These are phyloP conservation scores for Uromys caudimaculatus DNA, from an alignment of 2,797 vertebrate genomes.

Conservation along the genomic window DNA sequence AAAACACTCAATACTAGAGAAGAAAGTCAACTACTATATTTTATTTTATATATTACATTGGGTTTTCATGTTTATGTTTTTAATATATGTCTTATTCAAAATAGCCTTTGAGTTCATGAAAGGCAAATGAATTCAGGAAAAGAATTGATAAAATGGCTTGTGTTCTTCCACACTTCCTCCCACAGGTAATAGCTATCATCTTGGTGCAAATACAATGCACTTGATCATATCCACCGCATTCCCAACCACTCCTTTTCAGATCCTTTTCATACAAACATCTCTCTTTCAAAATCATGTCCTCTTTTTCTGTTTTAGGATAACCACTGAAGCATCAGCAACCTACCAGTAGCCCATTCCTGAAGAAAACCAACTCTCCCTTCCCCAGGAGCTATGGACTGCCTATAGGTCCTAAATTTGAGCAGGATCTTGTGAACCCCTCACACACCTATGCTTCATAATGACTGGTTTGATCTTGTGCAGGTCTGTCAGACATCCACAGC, in stretches of 20 bases:
- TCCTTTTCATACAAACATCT: background rate
- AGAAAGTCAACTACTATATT: background rate
- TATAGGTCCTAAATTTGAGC: background rate
- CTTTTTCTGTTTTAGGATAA: background rate
- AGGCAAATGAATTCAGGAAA: background rate
- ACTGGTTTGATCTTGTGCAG: background rate
- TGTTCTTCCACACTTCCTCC: background rate
- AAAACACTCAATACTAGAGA: background rate
- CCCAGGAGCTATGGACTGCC: background rate
- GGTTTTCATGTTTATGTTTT: background rate
- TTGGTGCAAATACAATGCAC: background rate
- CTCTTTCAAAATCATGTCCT: background rate
- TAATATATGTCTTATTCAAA: slow-evolving; percentile 27
- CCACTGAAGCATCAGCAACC: background rate
- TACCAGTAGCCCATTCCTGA: background rate
- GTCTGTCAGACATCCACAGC: background rate
- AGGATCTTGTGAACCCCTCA: background rate
- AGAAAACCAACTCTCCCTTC: background rate
- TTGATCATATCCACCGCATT: background rate
- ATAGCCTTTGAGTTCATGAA: slow-evolving; percentile 9
- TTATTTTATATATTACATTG: background rate
- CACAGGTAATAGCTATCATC: background rate
- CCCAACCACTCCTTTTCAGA: background rate
- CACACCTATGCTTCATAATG: background rate
- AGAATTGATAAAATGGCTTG: background rate